Evolutionary conservation across 2,113 vertebrate species (phyloP).

Genomic region (Zosterops hypoxanthus): DNA sequence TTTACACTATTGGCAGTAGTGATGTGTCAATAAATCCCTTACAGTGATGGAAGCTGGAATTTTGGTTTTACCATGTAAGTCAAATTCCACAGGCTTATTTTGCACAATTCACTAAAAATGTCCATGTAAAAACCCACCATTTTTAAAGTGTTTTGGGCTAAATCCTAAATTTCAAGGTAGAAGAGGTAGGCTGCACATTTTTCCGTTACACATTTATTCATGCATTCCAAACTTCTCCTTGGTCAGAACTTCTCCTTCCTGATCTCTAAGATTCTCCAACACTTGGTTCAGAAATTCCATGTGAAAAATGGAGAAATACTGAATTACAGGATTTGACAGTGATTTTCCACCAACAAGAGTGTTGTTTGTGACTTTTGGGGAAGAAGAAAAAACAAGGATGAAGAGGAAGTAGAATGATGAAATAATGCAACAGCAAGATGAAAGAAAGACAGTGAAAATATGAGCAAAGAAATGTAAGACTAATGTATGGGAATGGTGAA

Average conservation of each 20-base stretch:
- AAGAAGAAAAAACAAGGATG: not conserved
- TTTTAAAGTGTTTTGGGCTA: not conserved
- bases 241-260: not conserved
- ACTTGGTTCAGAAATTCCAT: not conserved
- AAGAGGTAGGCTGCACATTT: not conserved
- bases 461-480: not conserved
- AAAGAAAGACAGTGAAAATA: not conserved
- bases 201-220: not conserved
- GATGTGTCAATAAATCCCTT: too few relatives aligned
- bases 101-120: not conserved
- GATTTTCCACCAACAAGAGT: not conserved
- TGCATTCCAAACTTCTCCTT: not conserved
- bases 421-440: not conserved
- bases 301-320: not conserved
- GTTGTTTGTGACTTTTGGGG: not conserved
- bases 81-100: not conserved
- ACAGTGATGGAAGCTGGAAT: too few relatives aligned
- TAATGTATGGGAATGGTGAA: not conserved
- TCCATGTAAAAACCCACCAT: accelerated
- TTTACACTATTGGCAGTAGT: not conserved
- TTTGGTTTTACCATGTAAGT: not conserved
- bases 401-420: not conserved
- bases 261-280: not conserved
- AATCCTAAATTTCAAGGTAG: not conserved
- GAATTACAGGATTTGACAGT: not conserved